A percentile compares a stretch with the other conserved stretches of the same genome.
Evolutionary conservation across 2,113 vertebrate species (phyloP).

Genomic region (Sinosuthora webbiana): DNA sequence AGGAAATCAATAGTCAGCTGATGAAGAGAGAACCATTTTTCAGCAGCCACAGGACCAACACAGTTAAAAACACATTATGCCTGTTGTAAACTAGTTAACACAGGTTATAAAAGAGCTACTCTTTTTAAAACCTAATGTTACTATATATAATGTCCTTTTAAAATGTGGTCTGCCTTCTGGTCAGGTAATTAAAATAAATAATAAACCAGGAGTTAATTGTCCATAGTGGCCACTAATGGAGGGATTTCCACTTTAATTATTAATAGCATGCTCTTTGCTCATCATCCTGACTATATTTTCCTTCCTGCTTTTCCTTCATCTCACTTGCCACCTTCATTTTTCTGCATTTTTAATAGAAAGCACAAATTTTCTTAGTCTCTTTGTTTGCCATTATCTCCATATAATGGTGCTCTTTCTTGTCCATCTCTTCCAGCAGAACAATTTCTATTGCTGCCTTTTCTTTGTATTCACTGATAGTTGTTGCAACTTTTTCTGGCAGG

Average conservation of each 20-base stretch:
- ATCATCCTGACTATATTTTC: neutral
- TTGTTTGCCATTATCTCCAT: neutral
- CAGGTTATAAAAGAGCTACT: neutral
- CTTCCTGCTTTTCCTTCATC: neutral
- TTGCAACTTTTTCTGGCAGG: neutral
- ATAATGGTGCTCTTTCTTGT: neutral
- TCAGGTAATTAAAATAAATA: conserved; percentile 31
- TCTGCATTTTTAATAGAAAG: neutral
- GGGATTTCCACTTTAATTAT: neutral
- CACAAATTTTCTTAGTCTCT: neutral
- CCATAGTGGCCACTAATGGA: neutral
- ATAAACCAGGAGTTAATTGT: neutral
- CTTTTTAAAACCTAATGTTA: neutral
- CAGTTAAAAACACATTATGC: neutral
- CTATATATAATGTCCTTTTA: neutral
- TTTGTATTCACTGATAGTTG: neutral
- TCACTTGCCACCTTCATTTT: neutral
- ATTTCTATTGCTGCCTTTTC: neutral
- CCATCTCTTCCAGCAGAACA: neutral
- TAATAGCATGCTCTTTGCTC: neutral
- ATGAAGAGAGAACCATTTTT: neutral
- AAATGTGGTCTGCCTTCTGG: neutral
- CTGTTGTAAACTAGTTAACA: neutral
- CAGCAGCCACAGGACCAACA: neutral
- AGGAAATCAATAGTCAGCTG: neutral